A percentile compares a stretch with the other conserved stretches of the same genome.
Evolutionary conservation across 2,113 vertebrate species (phyloP).

Genomic region (Anser brachyrhynchus): DNA sequence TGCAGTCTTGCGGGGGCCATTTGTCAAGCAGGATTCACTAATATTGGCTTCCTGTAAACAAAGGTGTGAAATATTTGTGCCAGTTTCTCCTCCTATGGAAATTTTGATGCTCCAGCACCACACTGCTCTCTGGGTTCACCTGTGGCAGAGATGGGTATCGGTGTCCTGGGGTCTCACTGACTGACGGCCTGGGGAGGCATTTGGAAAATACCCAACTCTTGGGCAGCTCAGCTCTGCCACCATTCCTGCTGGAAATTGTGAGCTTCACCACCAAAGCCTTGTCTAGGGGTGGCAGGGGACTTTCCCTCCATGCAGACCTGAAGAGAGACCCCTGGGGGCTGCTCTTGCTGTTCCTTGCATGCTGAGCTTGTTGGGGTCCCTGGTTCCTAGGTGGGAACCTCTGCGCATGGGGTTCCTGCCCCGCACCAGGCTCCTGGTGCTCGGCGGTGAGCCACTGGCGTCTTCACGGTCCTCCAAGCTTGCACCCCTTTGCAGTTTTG

Average conservation of each 20-base stretch:
- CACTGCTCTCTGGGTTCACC: accelerated
- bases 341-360: neutral
- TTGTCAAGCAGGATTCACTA: neutral
- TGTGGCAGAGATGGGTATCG: accelerated
- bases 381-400: neutral
- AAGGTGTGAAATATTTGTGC: neutral
- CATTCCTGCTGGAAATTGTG: neutral
- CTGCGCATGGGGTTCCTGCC: neutral
- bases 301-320: neutral
- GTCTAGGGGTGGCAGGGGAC: neutral
- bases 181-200: accelerated
- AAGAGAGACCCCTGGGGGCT: neutral
- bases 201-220: neutral
- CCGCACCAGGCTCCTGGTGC: neutral
- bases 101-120: neutral
- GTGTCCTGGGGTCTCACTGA: neutral
- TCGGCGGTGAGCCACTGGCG: too few relatives aligned
- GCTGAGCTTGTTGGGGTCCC: neutral
- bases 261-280: neutral
- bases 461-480: neutral
- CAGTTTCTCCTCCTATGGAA: neutral
- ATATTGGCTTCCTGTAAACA: neutral
- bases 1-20: neutral
- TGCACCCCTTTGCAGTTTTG: neutral
- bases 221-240: neutral